Percentiles rank a stretch among this genome's conserved stretches.
Conservation (phyloP, 2,113 vertebrate genomes). For the Tauraco erythrolophus region DNA sequence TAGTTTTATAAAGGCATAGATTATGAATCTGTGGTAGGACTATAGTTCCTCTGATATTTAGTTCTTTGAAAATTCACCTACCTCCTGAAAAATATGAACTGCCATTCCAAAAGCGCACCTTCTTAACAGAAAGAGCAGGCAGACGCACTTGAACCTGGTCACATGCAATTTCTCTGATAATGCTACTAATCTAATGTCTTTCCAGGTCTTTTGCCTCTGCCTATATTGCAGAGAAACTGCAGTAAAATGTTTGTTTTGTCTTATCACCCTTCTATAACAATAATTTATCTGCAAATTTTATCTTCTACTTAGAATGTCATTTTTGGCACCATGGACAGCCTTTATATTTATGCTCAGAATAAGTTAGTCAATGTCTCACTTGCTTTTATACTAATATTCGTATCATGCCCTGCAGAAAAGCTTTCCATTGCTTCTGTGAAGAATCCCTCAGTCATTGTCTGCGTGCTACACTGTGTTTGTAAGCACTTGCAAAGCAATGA, state of each 20-base stretch:
- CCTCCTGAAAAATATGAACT: background rate
- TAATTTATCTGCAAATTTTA: background rate
- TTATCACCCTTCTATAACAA: background rate
- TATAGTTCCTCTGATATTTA: background rate
- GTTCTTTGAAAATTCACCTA: background rate
- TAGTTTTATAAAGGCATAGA: background rate
- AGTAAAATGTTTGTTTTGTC: background rate
- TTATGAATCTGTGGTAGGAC: background rate
- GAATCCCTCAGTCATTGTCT: background rate
- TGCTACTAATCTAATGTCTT: background rate
- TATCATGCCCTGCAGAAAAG: background rate
- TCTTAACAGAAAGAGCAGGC: background rate
- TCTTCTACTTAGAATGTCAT: background rate
- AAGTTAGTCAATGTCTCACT: background rate
- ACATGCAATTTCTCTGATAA: background rate
- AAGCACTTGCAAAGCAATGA: background rate
- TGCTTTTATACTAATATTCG: background rate
- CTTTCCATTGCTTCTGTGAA: background rate
- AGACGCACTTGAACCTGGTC: background rate
- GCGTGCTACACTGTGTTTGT: background rate
- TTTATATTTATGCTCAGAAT: background rate
- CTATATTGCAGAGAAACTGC: background rate
- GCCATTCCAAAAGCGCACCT: background rate
- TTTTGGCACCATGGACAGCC: background rate
- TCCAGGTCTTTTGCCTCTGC: background rate